Evolutionary conservation across 1,140 invertebrate genomes (phyloP), one percentile per base, ranked within the genome.

Genomic region (Antheraea pernyi): DNA sequence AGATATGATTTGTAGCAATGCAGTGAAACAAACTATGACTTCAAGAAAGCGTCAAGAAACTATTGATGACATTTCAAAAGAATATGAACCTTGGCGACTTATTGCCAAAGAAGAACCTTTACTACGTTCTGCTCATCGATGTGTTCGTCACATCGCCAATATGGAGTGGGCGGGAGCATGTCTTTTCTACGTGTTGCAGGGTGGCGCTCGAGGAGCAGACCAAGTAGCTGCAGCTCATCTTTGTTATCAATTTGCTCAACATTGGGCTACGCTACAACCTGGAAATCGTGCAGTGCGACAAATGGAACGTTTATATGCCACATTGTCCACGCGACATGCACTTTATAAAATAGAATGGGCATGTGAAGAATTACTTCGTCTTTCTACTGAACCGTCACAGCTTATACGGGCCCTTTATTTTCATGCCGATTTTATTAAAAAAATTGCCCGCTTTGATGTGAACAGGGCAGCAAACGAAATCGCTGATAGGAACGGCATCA

Each of bases 221-320:
- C 94, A 94, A 84, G 93, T 94, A 8, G 93, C 94, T 61, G 94
- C 94, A 13, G 92, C 93, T 22, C 93, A 93, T 66, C 88, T 94
- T 69, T 94, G 94, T 72, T 94, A 93, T 78, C 93, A 94, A 75
- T 94, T 94, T 83, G 91, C 93, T 30, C 93, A 92, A 68, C 74
- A 87, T n/a, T 90, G 92, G 81, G 85, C 91, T 18, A 82, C 93
- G 69, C 72, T 91, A 46, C 89, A 93, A 85, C 84, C 93, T 22
- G 85, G 89, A 37, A 90, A 89, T 89, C 75, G 91, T 68, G 82
- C 88, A 73, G 80, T 91, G 48, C 69, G 91, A 76, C 88, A 94
- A 82, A 93, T 94, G 74, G 93, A 93, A 81, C 89, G 90, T 7
- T 85, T 93, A 64, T 92, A 94, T 85, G 91, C 93, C 13, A 89